Base-by-base conservation (phyloP, 1,140 invertebrate genomes). In the Drosophila novamexicana region DNA sequence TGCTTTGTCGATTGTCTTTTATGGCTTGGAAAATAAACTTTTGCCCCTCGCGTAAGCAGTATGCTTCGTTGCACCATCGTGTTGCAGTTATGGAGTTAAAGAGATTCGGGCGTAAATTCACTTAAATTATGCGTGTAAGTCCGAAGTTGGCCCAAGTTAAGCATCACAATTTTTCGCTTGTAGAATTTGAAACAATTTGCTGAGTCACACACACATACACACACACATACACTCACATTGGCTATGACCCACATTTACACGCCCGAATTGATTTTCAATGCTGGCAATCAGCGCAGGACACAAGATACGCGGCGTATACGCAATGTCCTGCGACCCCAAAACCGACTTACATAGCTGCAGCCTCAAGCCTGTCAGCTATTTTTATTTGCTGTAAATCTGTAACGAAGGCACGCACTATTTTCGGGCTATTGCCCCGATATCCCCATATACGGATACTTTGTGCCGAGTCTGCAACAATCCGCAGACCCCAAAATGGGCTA, bases 11-110 rank as follows among this genome's bases (percentile, higher is more conserved):
- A 89, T 89, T 89, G 84, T 89, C 84, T 89, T 89, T 89, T 89
- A 89, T 89, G 84, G 84, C 71, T 89, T 89, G 84, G 84, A 89
- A 89, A 89, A 89, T 89, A 86, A 89, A 89, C 84, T 89, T 88
- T 89, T 70, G 65, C 65, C 66, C 79, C 62, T 37, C 36, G 64
- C 22, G 22, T 29, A 29, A 37, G 62, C 76, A 59, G 58, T 75
- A 77, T 76, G 83, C 83, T 86, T 69, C 72, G 77, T 50, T 88
- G 83, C 83, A 79, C 56, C 40, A 45, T 36, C 37, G 40, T 52
- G 71, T 40, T 69, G 61, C 61, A 53, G 14, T 22, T 29, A 14
- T 12, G 12, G 39, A 63, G 76, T 77, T 82, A 79, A 79, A 88
- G 79, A 79, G 64, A 77, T 42, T 83, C 76, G 74, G 79, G 84